Evolutionary conservation across 2,113 vertebrate genomes (phyloP), one percentile per base, ranked within the genome.

Genomic region (Lethenteron camtschaticum): DNA sequence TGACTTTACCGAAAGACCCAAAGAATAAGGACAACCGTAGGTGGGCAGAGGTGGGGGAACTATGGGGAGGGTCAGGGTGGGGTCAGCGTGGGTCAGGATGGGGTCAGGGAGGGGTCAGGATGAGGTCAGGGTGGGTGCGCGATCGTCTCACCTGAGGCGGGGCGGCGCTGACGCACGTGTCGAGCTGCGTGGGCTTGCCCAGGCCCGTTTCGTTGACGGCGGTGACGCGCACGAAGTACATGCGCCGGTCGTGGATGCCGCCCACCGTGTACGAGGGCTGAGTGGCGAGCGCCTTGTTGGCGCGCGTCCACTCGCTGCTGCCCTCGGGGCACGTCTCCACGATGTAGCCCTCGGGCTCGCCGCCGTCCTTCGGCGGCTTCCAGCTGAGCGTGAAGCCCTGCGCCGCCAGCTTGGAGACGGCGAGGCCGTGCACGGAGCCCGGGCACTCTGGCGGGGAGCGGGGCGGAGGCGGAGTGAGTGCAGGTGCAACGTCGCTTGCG

Each of bases 381-480:
- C 78, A 81, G 55, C 73, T 74, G 78, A 83, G 78, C 8, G 76
- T 82, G 74, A 81, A 72, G 69, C 74, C 82, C 69, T 76, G 80
- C 74, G 73, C 78, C 71, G 78, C 80, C 70, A 80, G 81, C 68
- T 82, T 76, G 2, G 78, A 75, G 58, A 80, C 70, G 1, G 70
- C 71, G 56, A 82, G 73, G 68, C 77, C 73, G 60, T 79, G 78
- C 68, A 81, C 75, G 71, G 79, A 72, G 16, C 75, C 80, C 55
- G 80, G 77, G 71, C 80, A 78, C 70, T 82, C 81, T 81, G 69
- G 41, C 41, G 41, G 41, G 41, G 41, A 41, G 41, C 41, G 41
- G 20, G 24, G 3, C 41, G 41, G 41, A 1, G 41, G 41, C 41
- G 41, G 41, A 41, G 41, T 41, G 41, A 41, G 41, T 41, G 41